Evolutionary conservation across 92 coral and sea anemone genomes (phyloP), one percentile per base, ranked within the genome.

Genomic region (Palythoa grandis): DNA sequence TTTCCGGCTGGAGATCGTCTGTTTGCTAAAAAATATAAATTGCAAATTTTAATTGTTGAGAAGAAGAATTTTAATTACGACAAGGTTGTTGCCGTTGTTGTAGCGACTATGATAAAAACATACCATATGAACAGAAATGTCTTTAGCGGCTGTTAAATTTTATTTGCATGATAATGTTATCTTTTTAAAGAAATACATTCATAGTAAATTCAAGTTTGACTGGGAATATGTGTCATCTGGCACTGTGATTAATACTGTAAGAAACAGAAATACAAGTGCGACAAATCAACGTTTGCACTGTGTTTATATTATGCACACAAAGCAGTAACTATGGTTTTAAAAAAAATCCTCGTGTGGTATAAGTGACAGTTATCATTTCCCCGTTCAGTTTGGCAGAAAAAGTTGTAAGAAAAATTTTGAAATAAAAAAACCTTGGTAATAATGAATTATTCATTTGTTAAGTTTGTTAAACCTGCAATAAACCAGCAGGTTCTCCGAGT

Each of bases 21-120:
- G 72, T 80, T 80, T 80, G 74, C 85, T 80, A 58, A 43, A 66
- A 67, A 80, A 65, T 22, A 80, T 66, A 80, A 80, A 80, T 66
- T 47, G 61, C 72, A 80, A 80, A 65, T 66, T 80, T 63, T 53
- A 67, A 54, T 54, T 80, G 66, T 67, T 54, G 40, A 80, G 47
- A 80, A 80, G 74, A 38, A 25, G 85, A 80, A 66, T 80, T 80
- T 66, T 80, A 80, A 65, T 66, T 67, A 47, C 63, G 38, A 15
- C 38, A 43, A 68, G 13, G 17, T 80, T n/a, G 63, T 43, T 67
- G 43, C 43, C n/a, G 39, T 29, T 8, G 70, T 54, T 22, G 6
- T 19, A 67, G 43, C 17, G 74, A 68, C 85, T 65, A 80, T 1
- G 56, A 66, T 40, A 39, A 65, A 63, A 13, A 38, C 61, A 63